Percentiles rank a stretch among this genome's conserved stretches.
Evolutionary conservation across 2,797 vertebrate genomes (phyloP).

Genomic region (Arnoldichthys spilopterus): DNA sequence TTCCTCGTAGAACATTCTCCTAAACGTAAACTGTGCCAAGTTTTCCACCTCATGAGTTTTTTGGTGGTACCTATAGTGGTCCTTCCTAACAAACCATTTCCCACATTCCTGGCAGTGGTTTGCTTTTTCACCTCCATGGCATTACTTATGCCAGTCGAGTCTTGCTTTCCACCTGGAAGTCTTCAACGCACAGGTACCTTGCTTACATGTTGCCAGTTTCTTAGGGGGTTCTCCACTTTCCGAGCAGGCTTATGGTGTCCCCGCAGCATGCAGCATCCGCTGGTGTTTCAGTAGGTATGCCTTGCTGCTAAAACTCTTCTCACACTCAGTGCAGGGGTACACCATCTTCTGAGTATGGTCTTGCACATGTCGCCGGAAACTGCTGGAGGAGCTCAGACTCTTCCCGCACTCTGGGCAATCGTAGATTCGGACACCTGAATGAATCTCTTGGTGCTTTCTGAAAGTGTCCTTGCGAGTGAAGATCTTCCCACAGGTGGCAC

Average conservation of each 20-base stretch:
- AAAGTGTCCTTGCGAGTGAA: conserved; percentile 53
- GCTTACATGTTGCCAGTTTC: conserved; percentile 18
- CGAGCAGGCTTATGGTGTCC: background rate
- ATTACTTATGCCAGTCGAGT: background rate
- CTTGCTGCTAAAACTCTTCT: conserved; percentile 3
- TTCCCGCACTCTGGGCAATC: conserved; percentile 48
- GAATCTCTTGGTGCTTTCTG: conserved; percentile 49
- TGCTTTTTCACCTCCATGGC: background rate
- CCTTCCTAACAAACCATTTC: conserved; percentile 2
- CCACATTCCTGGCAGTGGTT: conserved; percentile 22
- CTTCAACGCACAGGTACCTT: background rate
- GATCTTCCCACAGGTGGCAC: conserved; percentile 45
- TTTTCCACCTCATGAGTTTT: background rate
- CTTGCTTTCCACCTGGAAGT: background rate
- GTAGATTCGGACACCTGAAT: conserved; percentile 35
- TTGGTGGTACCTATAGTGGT: background rate
- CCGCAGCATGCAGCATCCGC: background rate
- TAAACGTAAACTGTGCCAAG: background rate
- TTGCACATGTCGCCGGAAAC: conserved; percentile 29
- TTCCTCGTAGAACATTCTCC: background rate
- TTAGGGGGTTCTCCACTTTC: background rate
- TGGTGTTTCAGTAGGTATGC: conserved; percentile 21
- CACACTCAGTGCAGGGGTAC: conserved; percentile 12
- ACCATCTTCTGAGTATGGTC: conserved; percentile 8
- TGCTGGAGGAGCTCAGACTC: conserved; percentile 41